Conservation (phyloP, 2,113 vertebrate species). For the Tympanuchus pallidicinctus region DNA sequence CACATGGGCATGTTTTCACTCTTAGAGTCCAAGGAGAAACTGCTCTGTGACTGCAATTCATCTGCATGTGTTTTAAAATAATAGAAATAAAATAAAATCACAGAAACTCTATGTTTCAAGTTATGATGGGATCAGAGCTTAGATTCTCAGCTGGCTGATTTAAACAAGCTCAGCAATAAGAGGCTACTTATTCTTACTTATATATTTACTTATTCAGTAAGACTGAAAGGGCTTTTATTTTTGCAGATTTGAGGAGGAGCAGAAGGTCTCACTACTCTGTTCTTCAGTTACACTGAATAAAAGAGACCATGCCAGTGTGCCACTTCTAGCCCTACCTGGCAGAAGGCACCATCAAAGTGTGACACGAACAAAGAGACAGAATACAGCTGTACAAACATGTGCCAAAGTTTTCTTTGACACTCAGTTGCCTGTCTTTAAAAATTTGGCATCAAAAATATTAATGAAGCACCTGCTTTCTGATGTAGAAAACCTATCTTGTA, state of each 20-base stretch:
- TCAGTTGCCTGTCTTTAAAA: background rate
- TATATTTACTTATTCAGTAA: too few relatives aligned
- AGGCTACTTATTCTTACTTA: too few relatives aligned
- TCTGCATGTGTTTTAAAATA: background rate
- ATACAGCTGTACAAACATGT: background rate
- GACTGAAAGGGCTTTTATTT: too few relatives aligned
- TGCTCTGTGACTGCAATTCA: background rate
- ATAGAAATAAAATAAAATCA: background rate
- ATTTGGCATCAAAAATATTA: background rate
- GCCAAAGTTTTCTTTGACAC: background rate
- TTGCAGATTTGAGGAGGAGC: too few relatives aligned
- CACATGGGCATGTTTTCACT: background rate
- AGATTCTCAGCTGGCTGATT: too few relatives aligned
- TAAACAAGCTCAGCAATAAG: too few relatives aligned
- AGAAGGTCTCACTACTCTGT: background rate
- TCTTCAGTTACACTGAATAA: background rate
- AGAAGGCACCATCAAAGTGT: background rate
- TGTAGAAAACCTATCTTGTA: background rate
- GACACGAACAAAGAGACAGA: fast-evolving
- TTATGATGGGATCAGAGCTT: background rate
- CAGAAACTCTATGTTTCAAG: background rate
- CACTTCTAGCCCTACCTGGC: background rate
- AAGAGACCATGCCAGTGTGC: background rate
- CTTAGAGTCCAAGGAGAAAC: background rate
- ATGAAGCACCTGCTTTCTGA: background rate